A percentile compares a stretch with the other conserved stretches of the same genome.
phyloP scores from a whole-genome alignment of 2,888 invertebrate genomes.

The Lepas anatifera region DNA sequence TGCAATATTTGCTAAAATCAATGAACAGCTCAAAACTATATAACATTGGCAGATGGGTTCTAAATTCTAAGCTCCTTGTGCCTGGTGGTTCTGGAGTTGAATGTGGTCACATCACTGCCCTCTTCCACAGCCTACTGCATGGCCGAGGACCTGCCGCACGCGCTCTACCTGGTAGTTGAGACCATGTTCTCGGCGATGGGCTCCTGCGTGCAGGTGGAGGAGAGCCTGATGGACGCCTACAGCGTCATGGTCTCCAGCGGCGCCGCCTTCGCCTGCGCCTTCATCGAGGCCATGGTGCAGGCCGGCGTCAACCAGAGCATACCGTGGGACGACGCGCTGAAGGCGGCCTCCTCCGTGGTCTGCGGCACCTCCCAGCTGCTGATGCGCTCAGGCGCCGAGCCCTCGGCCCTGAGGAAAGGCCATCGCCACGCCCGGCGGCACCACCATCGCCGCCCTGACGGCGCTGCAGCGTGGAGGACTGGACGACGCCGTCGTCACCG shows the following conservation, averaged over 20 bases:
- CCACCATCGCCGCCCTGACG: background rate
- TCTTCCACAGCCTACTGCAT: slow-evolving; percentile 11
- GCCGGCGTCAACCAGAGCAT: background rate
- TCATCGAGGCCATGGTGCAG: slow-evolving; percentile 2
- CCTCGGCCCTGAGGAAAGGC: background rate
- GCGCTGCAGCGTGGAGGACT: slow-evolving; percentile 6
- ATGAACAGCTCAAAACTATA: too few relatives aligned
- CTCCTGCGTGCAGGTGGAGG: slow-evolving; percentile 10
- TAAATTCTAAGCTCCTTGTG: too few relatives aligned
- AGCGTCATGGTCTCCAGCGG: background rate
- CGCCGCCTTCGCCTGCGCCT: slow-evolving; percentile 9
- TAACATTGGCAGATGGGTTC: too few relatives aligned
- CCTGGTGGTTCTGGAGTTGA: too few relatives aligned
- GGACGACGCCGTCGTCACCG: too few relatives aligned
- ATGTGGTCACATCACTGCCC: too few relatives aligned
- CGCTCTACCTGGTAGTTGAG: slow-evolving; percentile 6
- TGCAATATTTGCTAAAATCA: too few relatives aligned
- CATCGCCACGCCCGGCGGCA: slow-evolving; percentile 4
- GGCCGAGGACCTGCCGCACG: slow-evolving; percentile 1
- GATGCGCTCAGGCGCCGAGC: background rate
- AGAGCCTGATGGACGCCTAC: slow-evolving; percentile 7
- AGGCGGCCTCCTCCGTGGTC: background rate
- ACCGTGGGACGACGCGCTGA: slow-evolving; percentile 6
- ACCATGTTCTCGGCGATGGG: slow-evolving; percentile 12
- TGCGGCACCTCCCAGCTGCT: slow-evolving; percentile 5